These are phyloP conservation scores for Agrypnia vestita DNA, from an alignment of 1,140 invertebrate species.

Conservation along the genomic window DNA sequence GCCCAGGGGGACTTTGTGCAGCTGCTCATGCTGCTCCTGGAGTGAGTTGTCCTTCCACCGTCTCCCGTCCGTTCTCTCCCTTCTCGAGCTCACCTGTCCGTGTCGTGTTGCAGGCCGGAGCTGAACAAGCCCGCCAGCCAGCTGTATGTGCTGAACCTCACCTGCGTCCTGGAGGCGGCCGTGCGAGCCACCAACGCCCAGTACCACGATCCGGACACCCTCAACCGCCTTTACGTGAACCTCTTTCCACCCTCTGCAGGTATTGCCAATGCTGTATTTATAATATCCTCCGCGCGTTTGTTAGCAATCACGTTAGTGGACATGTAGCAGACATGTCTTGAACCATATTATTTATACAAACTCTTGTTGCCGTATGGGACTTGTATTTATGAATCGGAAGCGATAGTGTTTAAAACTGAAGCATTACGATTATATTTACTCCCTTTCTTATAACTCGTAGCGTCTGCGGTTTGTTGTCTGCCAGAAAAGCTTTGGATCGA, in stretches of 20 bases:
- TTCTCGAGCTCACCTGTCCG: too few relatives aligned
- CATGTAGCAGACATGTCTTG: too few relatives aligned
- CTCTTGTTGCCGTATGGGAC: too few relatives aligned
- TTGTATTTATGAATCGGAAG: too few relatives aligned
- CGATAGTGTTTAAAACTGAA: too few relatives aligned
- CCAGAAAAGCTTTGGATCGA: too few relatives aligned
- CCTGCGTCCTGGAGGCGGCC: conserved; percentile 91
- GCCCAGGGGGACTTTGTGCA: conserved; percentile 97
- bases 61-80: neutral
- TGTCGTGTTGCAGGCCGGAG: conserved; percentile 79
- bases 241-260: conserved; percentile 82
- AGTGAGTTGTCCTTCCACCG: conserved; percentile 76
- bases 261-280: conserved; percentile 32
- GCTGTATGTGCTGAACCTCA: conserved; percentile 91
- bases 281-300: too few relatives aligned
- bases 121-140: conserved; percentile 90
- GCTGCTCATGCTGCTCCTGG: conserved; percentile 91
- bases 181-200: conserved; percentile 96
- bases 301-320: too few relatives aligned
- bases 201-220: conserved; percentile 92
- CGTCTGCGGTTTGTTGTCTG: too few relatives aligned
- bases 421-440: too few relatives aligned
- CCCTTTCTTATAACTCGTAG: too few relatives aligned
- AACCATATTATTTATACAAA: too few relatives aligned
- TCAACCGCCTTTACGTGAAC: conserved; percentile 89